These are phyloP conservation scores for Erpornis zantholeuca DNA, from an alignment of 2,113 vertebrate species.

Conservation along the genomic window DNA sequence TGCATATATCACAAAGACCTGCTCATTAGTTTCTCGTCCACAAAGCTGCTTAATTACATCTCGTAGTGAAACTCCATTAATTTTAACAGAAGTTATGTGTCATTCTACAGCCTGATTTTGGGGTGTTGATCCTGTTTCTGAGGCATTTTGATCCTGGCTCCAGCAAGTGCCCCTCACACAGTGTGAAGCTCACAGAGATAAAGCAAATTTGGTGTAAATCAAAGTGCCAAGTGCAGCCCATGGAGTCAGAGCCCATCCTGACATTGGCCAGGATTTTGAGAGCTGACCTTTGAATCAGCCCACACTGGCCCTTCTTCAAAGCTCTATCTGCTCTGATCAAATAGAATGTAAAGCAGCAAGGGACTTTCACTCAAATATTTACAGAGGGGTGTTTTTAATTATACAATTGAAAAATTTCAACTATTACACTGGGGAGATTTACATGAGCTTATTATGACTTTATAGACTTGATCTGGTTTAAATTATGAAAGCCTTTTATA, in stretches of 20 bases:
- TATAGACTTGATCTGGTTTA: slow-evolving; percentile 35
- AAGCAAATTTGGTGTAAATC: not conserved
- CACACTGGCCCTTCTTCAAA: not conserved
- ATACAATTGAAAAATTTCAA: slow-evolving; percentile 12
- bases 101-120: not conserved
- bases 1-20: not conserved
- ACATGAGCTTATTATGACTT: slow-evolving; percentile 16
- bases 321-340: not conserved
- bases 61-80: not conserved
- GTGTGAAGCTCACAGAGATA: not conserved
- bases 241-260: not conserved
- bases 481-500: slow-evolving; percentile 19
- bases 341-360: not conserved
- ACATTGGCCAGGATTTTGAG: not conserved
- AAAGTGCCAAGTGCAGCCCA: not conserved
- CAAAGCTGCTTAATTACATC: not conserved
- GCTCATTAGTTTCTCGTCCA: not conserved
- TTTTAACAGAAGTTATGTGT: not conserved
- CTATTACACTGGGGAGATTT: not conserved
- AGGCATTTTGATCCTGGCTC: not conserved
- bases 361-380: not conserved
- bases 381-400: slow-evolving; percentile 10
- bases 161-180: not conserved
- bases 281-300: not conserved
- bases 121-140: not conserved